phyloP scores from a whole-genome alignment of 2,888 invertebrate genomes.

The Stenoptilia bipunctidactyla region DNA sequence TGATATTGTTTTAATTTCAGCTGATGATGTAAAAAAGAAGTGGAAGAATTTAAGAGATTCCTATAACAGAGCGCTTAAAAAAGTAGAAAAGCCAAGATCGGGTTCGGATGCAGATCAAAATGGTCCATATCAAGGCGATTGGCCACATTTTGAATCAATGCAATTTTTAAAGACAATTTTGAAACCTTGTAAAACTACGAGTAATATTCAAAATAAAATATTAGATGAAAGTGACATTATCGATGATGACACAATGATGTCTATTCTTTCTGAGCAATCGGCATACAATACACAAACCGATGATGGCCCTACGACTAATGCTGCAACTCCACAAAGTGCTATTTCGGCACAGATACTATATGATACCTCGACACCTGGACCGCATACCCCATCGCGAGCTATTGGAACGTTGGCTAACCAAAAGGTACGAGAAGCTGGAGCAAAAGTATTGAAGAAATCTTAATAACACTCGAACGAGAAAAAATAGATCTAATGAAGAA shows the following conservation, averaged over 20 bases:
- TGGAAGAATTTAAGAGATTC: constrained; percentile 11
- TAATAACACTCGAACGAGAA: constrained; percentile 11
- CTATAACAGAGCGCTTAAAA: constrained; percentile 8
- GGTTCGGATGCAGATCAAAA: constrained; percentile 8
- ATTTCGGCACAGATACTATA: constrained; percentile 9
- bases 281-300: constrained; percentile 9
- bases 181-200: constrained; percentile 10
- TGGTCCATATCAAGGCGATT: constrained; percentile 9
- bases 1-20: constrained; percentile 10
- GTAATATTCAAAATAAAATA: constrained; percentile 9
- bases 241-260: constrained; percentile 8
- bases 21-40: constrained; percentile 8
- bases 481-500: constrained; percentile 10
- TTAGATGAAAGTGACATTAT: constrained; percentile 8
- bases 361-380: constrained; percentile 9
- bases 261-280: constrained; percentile 9
- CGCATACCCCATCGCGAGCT: constrained; percentile 7
- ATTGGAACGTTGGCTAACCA: constrained; percentile 9
- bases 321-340: constrained; percentile 11
- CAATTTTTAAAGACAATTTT: constrained; percentile 9
- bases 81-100: constrained; percentile 8
- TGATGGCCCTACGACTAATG: constrained; percentile 10
- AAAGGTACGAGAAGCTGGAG: constrained; percentile 10
- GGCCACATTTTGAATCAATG: constrained; percentile 12
- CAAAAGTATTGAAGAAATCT: constrained; percentile 12